Evolutionary conservation across 1,140 invertebrate genomes (phyloP).

Genomic region (Solenopsis fugax): DNA sequence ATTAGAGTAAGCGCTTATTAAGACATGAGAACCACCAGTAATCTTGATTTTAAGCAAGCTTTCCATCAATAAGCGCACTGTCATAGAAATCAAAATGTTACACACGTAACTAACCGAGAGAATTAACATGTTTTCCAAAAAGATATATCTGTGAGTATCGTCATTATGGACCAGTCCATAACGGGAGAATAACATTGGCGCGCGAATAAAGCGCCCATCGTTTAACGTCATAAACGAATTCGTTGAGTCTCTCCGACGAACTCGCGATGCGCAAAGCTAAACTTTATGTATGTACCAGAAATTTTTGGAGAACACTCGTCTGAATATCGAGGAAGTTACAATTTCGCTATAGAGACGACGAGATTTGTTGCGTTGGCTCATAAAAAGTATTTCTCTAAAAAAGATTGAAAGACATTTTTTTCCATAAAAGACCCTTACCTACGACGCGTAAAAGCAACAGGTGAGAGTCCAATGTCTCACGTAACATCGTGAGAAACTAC

Average conservation of each 20-base stretch:
- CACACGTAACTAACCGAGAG: slow-evolving; percentile 72
- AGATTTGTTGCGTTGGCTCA: not conserved
- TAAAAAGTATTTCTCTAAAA: not conserved
- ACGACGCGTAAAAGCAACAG: slow-evolving; percentile 27
- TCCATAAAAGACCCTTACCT: not conserved
- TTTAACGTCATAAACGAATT: slow-evolving; percentile 27
- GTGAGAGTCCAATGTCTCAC: not conserved
- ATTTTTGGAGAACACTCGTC: not conserved
- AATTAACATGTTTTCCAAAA: slow-evolving; percentile 76
- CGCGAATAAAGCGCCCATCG: slow-evolving; percentile 37
- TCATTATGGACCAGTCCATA: slow-evolving; percentile 78
- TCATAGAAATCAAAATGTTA: slow-evolving; percentile 77
- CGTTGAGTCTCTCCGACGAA: not conserved
- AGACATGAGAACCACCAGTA: slow-evolving; percentile 25
- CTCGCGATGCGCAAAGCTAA: slow-evolving; percentile 4
- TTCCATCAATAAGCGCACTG: slow-evolving; percentile 66
- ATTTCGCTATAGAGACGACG: not conserved
- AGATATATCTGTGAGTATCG: slow-evolving; percentile 19
- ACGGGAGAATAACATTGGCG: slow-evolving; percentile 52
- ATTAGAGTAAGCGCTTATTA: slow-evolving; percentile 27
- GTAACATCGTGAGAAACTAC: not conserved
- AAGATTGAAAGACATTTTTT: not conserved
- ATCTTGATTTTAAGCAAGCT: slow-evolving; percentile 75
- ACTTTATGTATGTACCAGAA: slow-evolving; percentile 46
- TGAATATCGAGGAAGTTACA: not conserved